Evolutionary conservation across 2,888 invertebrate species (phyloP), one percentile per base, ranked within the genome.

Genomic region (Coelopa pilipes): DNA sequence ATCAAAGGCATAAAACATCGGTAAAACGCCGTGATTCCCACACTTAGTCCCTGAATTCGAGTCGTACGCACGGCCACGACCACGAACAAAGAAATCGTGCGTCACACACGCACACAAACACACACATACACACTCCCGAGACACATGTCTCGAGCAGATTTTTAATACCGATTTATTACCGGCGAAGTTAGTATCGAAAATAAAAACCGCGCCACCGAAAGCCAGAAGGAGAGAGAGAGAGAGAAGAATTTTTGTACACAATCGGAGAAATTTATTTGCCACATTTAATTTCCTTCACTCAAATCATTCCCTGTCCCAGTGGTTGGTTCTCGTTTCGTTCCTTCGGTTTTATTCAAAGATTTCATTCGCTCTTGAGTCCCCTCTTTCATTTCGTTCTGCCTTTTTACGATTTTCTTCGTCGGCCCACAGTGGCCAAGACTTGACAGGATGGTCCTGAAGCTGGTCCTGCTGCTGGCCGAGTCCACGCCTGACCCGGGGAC

Each of bases 151-250:
- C 24, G 57, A 21, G 12, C 57, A 21, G 57, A 24, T 59, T 59
- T 34, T 59, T 59, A 59, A 17, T 59, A 17, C 57, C 57, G 24
- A 59, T 59, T 59, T 59, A 59, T 59, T 59, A 24, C 57, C 24
- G 57, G 24, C 19, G 57, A 59, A 59, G 57, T 59, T 59, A 21
- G 4, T 34, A 34, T 34, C 7, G 34, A 34, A 7, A 34, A 34
- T 34, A 34, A 34, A 34, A 34, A 34, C 34, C 2, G 34, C 11
- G 17, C 57, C 17, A 55, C 19, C 55, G 19, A n/a, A n/a, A n/a
- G n/a, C n/a, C n/a, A n/a, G n/a, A 17, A 17, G 55, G 1, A 55
- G n/a, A 55, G 17, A 55, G 17, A 55, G 19, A n/a, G 19, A 17
- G 19, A 55, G 19, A 17, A 59, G 21, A 59, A 17, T 21, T 59